phyloP scores from a whole-genome alignment of 2,888 invertebrate species.

The Xanthia togata region DNA sequence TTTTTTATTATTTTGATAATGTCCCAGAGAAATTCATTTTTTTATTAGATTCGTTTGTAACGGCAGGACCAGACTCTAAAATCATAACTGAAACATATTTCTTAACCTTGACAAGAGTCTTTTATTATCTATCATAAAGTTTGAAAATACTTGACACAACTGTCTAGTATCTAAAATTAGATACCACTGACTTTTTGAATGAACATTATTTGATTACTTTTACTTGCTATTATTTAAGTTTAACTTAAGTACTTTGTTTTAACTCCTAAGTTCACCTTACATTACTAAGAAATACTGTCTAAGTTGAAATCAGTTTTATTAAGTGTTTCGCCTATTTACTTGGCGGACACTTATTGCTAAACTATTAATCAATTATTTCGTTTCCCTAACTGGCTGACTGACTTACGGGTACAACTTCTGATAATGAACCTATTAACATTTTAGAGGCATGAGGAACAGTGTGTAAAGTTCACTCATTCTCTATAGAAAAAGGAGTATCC shows the following conservation, averaged over 20 bases:
- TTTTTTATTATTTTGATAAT: no score
- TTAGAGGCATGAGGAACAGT: no score
- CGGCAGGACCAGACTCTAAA: no score
- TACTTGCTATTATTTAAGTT: background rate
- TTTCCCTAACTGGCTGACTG: no score
- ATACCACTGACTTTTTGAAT: background rate
- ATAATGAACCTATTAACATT: no score
- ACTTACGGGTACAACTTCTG: no score
- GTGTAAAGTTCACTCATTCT: no score
- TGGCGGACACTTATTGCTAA: background rate
- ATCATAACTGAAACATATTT: background rate
- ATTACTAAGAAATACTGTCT: slow-evolving; percentile 12
- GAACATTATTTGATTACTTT: background rate
- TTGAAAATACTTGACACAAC: background rate
- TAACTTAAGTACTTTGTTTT: slow-evolving; percentile 22
- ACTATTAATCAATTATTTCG: no score
- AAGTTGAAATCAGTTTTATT: slow-evolving; percentile 23
- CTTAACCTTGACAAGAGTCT: background rate
- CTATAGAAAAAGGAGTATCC: no score
- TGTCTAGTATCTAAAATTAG: background rate
- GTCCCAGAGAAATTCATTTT: no score
- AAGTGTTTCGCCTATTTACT: slow-evolving; percentile 10
- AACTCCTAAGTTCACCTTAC: slow-evolving; percentile 7
- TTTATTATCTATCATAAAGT: background rate
- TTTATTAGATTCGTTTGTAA: background rate